A percentile compares a stretch with the other conserved stretches of the same genome.
Evolutionary conservation across 1,140 invertebrate genomes (phyloP).

Genomic region (Druon quercuslanigerum): DNA sequence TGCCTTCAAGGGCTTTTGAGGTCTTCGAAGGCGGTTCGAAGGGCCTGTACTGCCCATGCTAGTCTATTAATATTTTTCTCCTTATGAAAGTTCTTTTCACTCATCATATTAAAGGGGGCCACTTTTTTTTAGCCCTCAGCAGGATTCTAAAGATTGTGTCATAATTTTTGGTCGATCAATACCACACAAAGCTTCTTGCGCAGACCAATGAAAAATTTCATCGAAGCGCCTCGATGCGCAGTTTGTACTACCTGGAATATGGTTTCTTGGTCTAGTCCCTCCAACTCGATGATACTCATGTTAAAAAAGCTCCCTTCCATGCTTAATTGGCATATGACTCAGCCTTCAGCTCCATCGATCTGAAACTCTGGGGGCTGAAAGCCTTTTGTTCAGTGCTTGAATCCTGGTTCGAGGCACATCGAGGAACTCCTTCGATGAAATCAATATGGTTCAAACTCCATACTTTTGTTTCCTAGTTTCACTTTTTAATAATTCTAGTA

Average conservation of each 20-base stretch:
- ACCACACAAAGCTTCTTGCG: slow-evolving; percentile 69
- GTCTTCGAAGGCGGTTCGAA: slow-evolving; percentile 30
- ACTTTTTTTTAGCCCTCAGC: slow-evolving; percentile 45
- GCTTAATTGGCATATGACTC: slow-evolving; percentile 68
- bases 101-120: slow-evolving; percentile 48
- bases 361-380: slow-evolving; percentile 47
- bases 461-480: background rate
- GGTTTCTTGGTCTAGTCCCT: slow-evolving; percentile 50
- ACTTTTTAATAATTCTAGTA: background rate
- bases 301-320: slow-evolving; percentile 52
- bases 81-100: slow-evolving; percentile 49
- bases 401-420: slow-evolving; percentile 13
- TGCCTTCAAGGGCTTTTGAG: slow-evolving; percentile 30
- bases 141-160: slow-evolving; percentile 62
- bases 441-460: slow-evolving; percentile 7
- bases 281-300: slow-evolving; percentile 41
- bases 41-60: slow-evolving; percentile 49
- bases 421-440: background rate
- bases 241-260: slow-evolving; percentile 52
- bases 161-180: slow-evolving; percentile 74
- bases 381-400: slow-evolving; percentile 48
- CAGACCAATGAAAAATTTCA: slow-evolving; percentile 68
- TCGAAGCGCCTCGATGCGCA: slow-evolving; percentile 66
- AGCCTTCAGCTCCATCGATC: slow-evolving; percentile 63
- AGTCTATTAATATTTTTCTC: slow-evolving; percentile 63